Evolutionary conservation across 2,113 vertebrate genomes (phyloP), one percentile per base, ranked within the genome.

Genomic region (Reinhardtius hippoglossoides): DNA sequence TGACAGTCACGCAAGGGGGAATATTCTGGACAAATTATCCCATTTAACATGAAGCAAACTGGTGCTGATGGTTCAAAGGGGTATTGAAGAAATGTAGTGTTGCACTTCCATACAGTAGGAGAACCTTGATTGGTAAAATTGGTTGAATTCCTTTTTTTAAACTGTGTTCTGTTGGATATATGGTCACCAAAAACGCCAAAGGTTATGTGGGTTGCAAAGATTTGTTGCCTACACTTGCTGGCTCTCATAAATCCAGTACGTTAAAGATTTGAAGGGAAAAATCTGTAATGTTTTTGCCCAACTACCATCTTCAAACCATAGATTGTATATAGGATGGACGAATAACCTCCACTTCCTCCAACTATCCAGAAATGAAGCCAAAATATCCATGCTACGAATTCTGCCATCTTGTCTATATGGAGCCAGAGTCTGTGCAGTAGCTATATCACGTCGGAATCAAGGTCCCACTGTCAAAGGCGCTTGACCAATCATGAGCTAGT

Each of bases 1-100:
- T 12, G 69, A 7, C 23, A 59, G 55, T 76, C 68, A 56, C 15
- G 4, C 23, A 56, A 64, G 14, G 52, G 58, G n/a, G 26, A 70
- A 56, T 15, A 57, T 26, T 27, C 1, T 2, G n/a, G 26, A 12
- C 9, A n/a, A 70, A 67, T 57, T 3, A 15, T 44, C 31, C 10
- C 23, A 6, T 55, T 57, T 46, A 26, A 72, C 46, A n/a, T 60
- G 44, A 76, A 48, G 13, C 13, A 57, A 52, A 18, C 23, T 40
- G 63, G 20, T 55, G 26, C 0, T 73, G 46, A 18, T 55, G 66
- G 40, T 66, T 65, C 72, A 44, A 31, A 44, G 24, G 3, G 10
- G 2, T 12, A 59, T 42, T 10, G 37, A 12, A 40, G 9, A 10
- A 31, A 55, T 71, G 18, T 20, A 46, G 2, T 61, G 40, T 13